These are phyloP conservation scores for Phoenicopterus ruber DNA, from an alignment of 2,113 vertebrate genomes.

Conservation along the genomic window DNA sequence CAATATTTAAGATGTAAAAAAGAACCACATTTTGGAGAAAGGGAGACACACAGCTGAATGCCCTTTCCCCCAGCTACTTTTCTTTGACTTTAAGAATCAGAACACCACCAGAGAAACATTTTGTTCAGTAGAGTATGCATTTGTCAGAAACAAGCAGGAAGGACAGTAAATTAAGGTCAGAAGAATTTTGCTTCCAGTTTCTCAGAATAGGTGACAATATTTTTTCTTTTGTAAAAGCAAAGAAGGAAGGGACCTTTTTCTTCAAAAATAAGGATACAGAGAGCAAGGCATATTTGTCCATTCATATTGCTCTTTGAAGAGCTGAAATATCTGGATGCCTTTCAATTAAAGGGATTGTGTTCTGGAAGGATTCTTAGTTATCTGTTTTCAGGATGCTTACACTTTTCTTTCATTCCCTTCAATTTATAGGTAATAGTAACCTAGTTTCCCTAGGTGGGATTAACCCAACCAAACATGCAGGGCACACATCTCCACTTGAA, in stretches of 20 bases:
- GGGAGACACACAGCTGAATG: neutral
- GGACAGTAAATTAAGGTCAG: neutral
- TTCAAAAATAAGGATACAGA: neutral
- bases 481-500: neutral
- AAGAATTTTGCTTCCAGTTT: conserved; percentile 13
- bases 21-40: neutral
- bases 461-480: neutral
- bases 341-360: neutral
- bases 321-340: neutral
- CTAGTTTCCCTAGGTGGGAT: neutral
- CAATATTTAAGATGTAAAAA: neutral
- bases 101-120: neutral
- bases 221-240: conserved; percentile 11
- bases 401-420: neutral
- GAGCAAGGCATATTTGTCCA: neutral
- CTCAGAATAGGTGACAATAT: neutral
- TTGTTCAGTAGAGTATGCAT: neutral
- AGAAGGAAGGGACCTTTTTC: neutral
- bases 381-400: neutral
- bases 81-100: conserved; percentile 2
- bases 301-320: neutral
- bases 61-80: neutral
- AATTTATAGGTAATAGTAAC: neutral
- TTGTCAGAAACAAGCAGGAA: neutral
- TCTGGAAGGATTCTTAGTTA: neutral